Evolutionary conservation across 1,140 invertebrate genomes (phyloP).

Genomic region (Vanessa tameamea): DNA sequence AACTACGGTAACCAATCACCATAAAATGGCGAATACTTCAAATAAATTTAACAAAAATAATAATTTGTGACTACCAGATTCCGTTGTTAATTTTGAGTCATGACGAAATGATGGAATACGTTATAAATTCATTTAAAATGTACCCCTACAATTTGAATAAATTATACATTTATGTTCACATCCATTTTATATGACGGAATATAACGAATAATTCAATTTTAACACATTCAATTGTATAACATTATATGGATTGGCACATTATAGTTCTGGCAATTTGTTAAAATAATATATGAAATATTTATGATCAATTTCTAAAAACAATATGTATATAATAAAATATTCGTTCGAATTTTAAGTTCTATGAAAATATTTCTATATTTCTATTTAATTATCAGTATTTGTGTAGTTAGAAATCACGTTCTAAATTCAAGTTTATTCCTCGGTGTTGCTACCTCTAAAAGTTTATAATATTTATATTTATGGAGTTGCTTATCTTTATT

Average conservation of each 20-base stretch:
- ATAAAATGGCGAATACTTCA: too few species aligned
- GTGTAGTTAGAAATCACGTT: too few species aligned
- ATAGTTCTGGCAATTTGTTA: neutral
- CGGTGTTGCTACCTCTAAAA: too few species aligned
- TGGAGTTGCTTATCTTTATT: too few species aligned
- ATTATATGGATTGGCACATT: slow-evolving; percentile 18
- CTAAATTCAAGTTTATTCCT: too few species aligned
- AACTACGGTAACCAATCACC: too few species aligned
- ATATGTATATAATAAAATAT: neutral
- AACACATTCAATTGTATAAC: slow-evolving; percentile 21
- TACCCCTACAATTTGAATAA: slow-evolving; percentile 48
- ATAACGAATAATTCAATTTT: slow-evolving; percentile 27
- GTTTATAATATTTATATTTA: too few species aligned
- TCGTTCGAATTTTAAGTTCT: neutral
- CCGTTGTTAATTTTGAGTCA: slow-evolving; percentile 21
- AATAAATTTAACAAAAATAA: too few species aligned
- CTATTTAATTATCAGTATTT: too few species aligned
- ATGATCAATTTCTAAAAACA: neutral
- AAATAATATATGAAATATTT: slow-evolving; percentile 1
- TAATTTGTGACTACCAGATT: neutral
- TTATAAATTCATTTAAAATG: slow-evolving; percentile 47
- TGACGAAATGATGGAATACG: slow-evolving; percentile 40
- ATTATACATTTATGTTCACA: slow-evolving; percentile 38
- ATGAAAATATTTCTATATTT: neutral
- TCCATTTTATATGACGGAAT: slow-evolving; percentile 39